These are phyloP conservation scores for Eulimnadia texana DNA, from an alignment of 1,140 invertebrate genomes.

Conservation along the genomic window DNA sequence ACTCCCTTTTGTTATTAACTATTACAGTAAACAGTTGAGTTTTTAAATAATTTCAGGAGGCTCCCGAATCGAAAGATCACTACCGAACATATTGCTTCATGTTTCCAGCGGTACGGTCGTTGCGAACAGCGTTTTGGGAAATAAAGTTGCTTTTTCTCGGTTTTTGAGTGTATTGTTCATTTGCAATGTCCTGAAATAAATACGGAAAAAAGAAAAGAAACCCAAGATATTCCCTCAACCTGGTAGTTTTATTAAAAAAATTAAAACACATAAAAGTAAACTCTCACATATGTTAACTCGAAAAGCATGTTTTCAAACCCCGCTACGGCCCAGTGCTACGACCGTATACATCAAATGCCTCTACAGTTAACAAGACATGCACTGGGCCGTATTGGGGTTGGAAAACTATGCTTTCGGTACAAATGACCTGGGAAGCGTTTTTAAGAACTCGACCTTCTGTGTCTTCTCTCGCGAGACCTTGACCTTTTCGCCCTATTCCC, in stretches of 20 bases:
- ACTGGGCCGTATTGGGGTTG: no score
- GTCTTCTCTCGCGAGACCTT: not conserved
- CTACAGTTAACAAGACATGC: no score
- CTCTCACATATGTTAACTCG: no score
- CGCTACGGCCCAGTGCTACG: no score
- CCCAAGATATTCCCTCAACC: no score
- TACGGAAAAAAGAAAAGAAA: not conserved
- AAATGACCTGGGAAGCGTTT: no score
- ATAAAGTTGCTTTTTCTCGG: not conserved
- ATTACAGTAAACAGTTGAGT: no score
- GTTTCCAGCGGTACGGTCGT: conserved; percentile 4
- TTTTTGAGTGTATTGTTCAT: not conserved
- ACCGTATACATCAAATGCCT: no score
- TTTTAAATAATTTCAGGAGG: conserved; percentile 6
- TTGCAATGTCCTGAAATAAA: not conserved
- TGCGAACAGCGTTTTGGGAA: conserved; percentile 16
- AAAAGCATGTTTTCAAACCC: no score
- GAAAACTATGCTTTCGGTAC: no score
- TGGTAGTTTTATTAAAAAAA: no score
- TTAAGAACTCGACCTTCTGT: not conserved
- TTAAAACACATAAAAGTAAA: no score
- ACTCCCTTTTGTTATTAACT: not conserved
- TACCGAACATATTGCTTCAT: not conserved
- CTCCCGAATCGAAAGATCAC: conserved; percentile 1
- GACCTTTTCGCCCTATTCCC: not conserved